A percentile compares a stretch with the other conserved stretches of the same genome.
Evolutionary conservation across 2,888 invertebrate genomes (phyloP).

Genomic region (Sturmia bella): DNA sequence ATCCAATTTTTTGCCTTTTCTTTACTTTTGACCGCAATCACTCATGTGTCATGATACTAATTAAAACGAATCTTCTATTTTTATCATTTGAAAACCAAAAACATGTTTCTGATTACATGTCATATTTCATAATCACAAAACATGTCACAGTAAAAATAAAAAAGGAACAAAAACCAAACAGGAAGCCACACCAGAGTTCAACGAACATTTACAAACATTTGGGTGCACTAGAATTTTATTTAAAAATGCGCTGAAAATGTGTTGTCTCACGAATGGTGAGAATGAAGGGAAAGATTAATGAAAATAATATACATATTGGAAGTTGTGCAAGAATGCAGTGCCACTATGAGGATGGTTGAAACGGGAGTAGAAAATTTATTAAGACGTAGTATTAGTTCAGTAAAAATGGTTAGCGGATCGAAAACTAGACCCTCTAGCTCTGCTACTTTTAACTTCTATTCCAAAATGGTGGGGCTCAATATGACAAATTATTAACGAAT

Average conservation of each 20-base stretch:
- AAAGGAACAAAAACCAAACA: not conserved
- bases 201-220: constrained; percentile 11
- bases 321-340: no score
- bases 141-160: not conserved
- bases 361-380: no score
- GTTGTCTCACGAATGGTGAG: no score
- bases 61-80: constrained; percentile 32
- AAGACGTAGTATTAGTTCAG: no score
- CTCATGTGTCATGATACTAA: constrained; percentile 42
- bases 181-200: constrained; percentile 17
- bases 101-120: constrained; percentile 29
- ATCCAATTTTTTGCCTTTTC: not conserved
- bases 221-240: not conserved
- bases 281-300: not conserved
- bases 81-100: not conserved
- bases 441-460: no score
- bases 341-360: no score
- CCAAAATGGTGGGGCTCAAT: no score
- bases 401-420: no score
- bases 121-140: constrained; percentile 32
- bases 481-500: no score
- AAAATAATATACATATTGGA: no score
- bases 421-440: no score
- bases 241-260: not conserved
- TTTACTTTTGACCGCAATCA: constrained; percentile 16